Conservation (phyloP, 2,113 vertebrate genomes). For the Siphamia tubifer region DNA sequence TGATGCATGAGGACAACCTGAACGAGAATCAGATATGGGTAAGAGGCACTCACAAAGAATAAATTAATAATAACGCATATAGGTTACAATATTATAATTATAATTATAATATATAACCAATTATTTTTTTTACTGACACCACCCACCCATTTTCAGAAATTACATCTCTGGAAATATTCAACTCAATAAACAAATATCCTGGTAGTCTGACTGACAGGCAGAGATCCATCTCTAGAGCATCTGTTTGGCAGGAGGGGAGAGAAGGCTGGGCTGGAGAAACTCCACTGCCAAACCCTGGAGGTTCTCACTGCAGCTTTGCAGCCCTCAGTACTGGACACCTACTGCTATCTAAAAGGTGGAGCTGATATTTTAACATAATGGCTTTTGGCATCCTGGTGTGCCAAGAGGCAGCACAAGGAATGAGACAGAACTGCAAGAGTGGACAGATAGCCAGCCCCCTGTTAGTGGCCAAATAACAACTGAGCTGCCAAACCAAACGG, state of each 20-base stretch:
- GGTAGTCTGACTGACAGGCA: slow-evolving; percentile 24
- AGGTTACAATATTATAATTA: background rate
- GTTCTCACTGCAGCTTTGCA: slow-evolving; percentile 28
- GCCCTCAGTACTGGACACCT: background rate
- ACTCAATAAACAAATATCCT: slow-evolving; percentile 24
- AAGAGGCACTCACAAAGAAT: background rate
- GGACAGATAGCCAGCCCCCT: slow-evolving; percentile 4
- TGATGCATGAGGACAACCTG: background rate
- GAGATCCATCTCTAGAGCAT: slow-evolving; percentile 34
- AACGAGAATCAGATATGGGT: background rate
- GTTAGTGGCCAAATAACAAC: slow-evolving; percentile 13
- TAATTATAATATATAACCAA: too few relatives aligned
- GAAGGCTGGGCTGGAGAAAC: slow-evolving; percentile 10
- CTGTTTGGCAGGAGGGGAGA: slow-evolving; percentile 36
- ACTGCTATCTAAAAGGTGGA: slow-evolving; percentile 35
- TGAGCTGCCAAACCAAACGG: slow-evolving; percentile 40
- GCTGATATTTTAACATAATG: slow-evolving; percentile 41
- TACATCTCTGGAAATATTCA: background rate
- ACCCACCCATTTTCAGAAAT: slow-evolving; percentile 2
- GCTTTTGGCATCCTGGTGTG: slow-evolving; percentile 31
- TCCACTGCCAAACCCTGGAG: slow-evolving; percentile 40
- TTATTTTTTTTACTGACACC: slow-evolving; percentile 4
- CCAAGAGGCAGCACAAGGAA: background rate
- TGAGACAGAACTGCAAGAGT: slow-evolving; percentile 9
- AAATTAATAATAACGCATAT: slow-evolving; percentile 10